phyloP scores from a whole-genome alignment of 2,797 vertebrate genomes.

The Scolopax bukidnonensis region DNA sequence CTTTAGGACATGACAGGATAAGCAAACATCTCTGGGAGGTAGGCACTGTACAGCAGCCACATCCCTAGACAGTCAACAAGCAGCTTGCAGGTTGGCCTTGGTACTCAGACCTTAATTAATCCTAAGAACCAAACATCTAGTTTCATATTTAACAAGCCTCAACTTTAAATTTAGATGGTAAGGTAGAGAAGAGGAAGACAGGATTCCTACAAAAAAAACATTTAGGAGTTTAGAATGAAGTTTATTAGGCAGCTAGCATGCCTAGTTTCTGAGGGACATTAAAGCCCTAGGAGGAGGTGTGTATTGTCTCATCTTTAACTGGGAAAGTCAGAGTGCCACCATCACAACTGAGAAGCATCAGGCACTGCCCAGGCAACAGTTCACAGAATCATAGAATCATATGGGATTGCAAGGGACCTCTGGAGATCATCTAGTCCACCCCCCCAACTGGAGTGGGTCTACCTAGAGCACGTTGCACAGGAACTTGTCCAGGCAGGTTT shows the following conservation, averaged over 20 bases:
- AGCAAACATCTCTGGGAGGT: not conserved
- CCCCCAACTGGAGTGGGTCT: too few relatives aligned
- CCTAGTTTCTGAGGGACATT: not conserved
- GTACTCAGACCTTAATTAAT: not conserved
- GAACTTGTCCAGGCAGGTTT: too few relatives aligned
- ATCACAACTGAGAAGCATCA: not conserved
- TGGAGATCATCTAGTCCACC: too few relatives aligned
- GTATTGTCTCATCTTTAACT: not conserved
- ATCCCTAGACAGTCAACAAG: fast-evolving
- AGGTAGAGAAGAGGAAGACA: not conserved
- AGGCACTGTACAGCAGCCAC: not conserved
- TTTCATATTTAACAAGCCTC: not conserved
- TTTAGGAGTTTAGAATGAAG: not conserved
- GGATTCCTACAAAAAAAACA: not conserved
- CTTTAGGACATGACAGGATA: not conserved
- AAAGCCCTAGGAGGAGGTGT: not conserved
- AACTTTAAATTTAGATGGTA: not conserved
- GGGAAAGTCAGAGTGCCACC: not conserved
- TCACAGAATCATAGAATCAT: too few relatives aligned
- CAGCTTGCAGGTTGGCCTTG: not conserved
- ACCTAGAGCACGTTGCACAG: too few relatives aligned
- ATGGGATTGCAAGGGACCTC: too few relatives aligned
- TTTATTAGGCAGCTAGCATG: not conserved
- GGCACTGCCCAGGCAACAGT: not conserved
- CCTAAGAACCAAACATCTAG: not conserved